phyloP scores from a whole-genome alignment of 2,113 vertebrate genomes.

The Perca fluviatilis region DNA sequence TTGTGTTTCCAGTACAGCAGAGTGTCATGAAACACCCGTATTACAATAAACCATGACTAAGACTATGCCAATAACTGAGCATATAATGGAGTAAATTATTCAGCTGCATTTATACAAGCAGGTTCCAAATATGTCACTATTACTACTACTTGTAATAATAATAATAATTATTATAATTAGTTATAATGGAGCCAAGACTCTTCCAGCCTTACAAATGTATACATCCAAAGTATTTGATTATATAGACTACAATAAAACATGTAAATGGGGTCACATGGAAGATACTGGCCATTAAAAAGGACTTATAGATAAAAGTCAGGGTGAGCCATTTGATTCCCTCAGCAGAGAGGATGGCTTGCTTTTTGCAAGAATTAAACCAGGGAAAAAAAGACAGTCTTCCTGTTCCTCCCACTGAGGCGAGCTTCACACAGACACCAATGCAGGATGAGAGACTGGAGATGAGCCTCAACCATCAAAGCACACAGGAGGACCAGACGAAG shows the following conservation, averaged over 20 bases:
- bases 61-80: constrained; percentile 28
- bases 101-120: constrained; percentile 16
- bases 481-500: constrained; percentile 32
- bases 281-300: constrained; percentile 7
- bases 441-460: constrained; percentile 51
- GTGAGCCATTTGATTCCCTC: constrained; percentile 40
- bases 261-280: background rate
- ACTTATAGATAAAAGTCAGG: constrained; percentile 19
- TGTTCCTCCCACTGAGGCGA: constrained; percentile 46
- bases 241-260: constrained; percentile 12
- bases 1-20: constrained; percentile 39
- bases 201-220: background rate
- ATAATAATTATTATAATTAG: too few relatives aligned
- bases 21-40: background rate
- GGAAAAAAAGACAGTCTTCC: constrained; percentile 27
- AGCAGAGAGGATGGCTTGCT: constrained; percentile 19
- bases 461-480: constrained; percentile 60
- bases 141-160: background rate
- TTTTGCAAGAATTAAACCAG: constrained; percentile 48
- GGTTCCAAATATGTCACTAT: constrained; percentile 32
- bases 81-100: constrained; percentile 54
- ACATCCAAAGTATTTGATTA: background rate
- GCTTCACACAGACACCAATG: constrained; percentile 41
- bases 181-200: background rate
- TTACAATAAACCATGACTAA: constrained; percentile 46